A percentile compares a stretch with the other conserved stretches of the same genome.
These are phyloP conservation scores for Oryzias melastigma DNA, from an alignment of 2,113 vertebrate genomes.

Conservation along the genomic window DNA sequence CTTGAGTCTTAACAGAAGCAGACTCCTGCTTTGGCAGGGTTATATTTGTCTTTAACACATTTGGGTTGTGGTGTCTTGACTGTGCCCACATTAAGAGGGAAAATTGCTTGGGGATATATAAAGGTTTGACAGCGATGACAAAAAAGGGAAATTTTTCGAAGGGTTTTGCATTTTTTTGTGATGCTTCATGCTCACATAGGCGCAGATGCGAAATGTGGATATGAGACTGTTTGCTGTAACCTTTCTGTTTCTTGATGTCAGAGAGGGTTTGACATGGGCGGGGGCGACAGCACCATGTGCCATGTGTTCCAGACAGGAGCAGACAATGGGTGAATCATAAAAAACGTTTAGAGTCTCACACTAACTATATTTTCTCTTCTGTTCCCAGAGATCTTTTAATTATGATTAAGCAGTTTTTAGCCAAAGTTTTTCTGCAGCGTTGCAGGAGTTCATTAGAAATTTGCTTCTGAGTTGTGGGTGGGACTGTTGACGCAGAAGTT, in stretches of 20 bases:
- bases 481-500: too few species aligned
- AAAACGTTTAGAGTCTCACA: neutral
- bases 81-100: slow-evolving; percentile 31
- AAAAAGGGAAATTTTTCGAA: slow-evolving; percentile 13
- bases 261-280: neutral
- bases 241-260: neutral
- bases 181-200: neutral
- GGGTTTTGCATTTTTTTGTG: slow-evolving; percentile 11
- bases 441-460: too few species aligned
- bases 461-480: too few species aligned
- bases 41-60: slow-evolving; percentile 73
- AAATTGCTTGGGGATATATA: slow-evolving; percentile 53
- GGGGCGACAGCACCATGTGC: neutral
- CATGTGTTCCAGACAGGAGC: slow-evolving; percentile 14
- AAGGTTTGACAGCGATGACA: slow-evolving; percentile 48
- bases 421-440: too few species aligned
- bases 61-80: slow-evolving; percentile 44
- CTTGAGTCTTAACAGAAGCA: slow-evolving; percentile 40
- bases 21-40: slow-evolving; percentile 43
- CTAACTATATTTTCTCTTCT: too few species aligned
- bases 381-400: too few species aligned
- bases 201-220: neutral
- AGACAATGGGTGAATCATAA: slow-evolving; percentile 43
- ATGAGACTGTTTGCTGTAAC: neutral
- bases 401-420: too few species aligned